Evolutionary conservation across 2,797 vertebrate genomes (phyloP).

Genomic region (Chrosomus eos): DNA sequence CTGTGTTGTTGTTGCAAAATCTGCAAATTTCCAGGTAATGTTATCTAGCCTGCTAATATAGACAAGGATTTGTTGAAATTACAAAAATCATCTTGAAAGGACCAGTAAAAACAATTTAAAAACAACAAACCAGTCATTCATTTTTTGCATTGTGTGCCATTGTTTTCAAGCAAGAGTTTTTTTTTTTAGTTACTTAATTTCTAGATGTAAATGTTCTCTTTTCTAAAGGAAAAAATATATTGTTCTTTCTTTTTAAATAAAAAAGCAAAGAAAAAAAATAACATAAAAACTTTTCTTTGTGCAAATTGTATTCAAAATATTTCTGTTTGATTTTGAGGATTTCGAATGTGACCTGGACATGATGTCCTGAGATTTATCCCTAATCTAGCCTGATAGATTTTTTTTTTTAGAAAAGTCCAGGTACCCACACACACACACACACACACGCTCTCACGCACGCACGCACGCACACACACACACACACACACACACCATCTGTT

Average conservation of each 20-base stretch:
- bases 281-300: neutral
- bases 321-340: neutral
- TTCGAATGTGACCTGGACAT: neutral
- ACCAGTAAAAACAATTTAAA: too few relatives aligned
- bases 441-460: neutral
- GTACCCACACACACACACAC: neutral
- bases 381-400: conserved; percentile 1
- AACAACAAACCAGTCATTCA: too few relatives aligned
- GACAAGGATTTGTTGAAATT: neutral
- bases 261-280: neutral
- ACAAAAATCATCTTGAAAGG: neutral
- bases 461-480: neutral
- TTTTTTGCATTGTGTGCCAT: too few relatives aligned
- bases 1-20: neutral
- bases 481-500: conserved; percentile 24
- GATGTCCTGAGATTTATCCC: neutral
- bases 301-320: neutral
- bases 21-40: neutral
- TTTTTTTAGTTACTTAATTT: neutral
- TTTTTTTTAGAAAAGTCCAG: conserved; percentile 40
- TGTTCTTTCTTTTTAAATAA: too few relatives aligned
- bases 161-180: too few relatives aligned
- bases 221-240: neutral
- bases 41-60: neutral
- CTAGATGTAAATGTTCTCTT: neutral